These are phyloP conservation scores for Patella vulgata DNA, from an alignment of 1,140 invertebrate genomes.

Conservation along the genomic window DNA sequence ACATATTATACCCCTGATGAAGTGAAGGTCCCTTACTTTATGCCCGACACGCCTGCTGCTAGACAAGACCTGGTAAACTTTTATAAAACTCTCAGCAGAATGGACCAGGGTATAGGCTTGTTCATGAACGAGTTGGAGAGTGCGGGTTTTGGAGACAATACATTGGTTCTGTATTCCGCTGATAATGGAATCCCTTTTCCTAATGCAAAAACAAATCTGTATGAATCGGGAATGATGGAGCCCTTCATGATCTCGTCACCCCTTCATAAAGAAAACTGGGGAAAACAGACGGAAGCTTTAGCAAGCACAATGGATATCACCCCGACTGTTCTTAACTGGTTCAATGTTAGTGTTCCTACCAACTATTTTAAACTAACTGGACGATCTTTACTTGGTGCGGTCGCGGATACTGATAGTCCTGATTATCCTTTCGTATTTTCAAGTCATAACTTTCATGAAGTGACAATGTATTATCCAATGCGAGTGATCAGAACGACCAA, in stretches of 20 bases:
- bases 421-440: conserved; percentile 72
- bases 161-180: conserved; percentile 86
- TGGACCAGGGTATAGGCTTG: conserved; percentile 90
- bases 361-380: conserved; percentile 71
- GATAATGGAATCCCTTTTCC: conserved; percentile 92
- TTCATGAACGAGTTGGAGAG: conserved; percentile 80
- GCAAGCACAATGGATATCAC: conserved; percentile 82
- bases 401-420: conserved; percentile 57
- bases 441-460: conserved; percentile 88
- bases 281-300: conserved; percentile 72
- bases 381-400: conserved; percentile 79
- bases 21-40: conserved; percentile 81
- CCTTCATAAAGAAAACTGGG: conserved; percentile 69
- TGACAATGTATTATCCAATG: conserved; percentile 95
- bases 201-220: conserved; percentile 85
- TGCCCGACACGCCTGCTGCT: conserved; percentile 84
- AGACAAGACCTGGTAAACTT: conserved; percentile 84
- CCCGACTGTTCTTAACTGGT: conserved; percentile 87
- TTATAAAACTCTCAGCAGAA: conserved; percentile 86
- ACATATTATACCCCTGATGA: conserved; percentile 85
- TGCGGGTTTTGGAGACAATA: conserved; percentile 77
- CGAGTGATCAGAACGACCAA: conserved; percentile 80
- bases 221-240: conserved; percentile 80
- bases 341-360: conserved; percentile 68
- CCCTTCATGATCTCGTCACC: conserved; percentile 84